These are phyloP conservation scores for Cabera pusaria DNA, from an alignment of 2,888 invertebrate genomes.

Conservation along the genomic window DNA sequence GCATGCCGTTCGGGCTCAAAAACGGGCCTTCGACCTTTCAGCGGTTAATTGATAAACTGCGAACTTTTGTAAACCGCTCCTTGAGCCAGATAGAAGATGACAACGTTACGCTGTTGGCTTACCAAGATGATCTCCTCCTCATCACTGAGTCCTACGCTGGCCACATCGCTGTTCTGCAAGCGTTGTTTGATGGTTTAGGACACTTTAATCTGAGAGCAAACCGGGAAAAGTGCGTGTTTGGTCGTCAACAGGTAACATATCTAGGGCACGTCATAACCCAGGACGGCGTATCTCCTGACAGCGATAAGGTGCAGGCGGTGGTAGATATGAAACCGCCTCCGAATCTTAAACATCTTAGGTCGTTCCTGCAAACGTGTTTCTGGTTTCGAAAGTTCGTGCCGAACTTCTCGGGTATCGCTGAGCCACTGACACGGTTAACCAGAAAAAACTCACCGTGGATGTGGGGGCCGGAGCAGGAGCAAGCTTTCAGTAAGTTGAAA, in stretches of 20 bases:
- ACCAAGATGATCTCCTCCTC: neutral
- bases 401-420: conserved; percentile 24
- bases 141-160: neutral
- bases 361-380: conserved; percentile 29
- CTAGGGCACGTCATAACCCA: too few relatives aligned
- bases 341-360: conserved; percentile 18
- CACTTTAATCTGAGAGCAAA: conserved; percentile 14
- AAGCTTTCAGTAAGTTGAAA: conserved; percentile 18
- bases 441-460: conserved; percentile 23
- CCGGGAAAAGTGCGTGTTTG: conserved; percentile 16
- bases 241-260: conserved; percentile 19
- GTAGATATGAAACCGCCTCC: conserved; percentile 12
- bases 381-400: conserved; percentile 36
- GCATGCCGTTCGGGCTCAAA: too few relatives aligned
- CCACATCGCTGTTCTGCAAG: neutral
- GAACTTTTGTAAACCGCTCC: too few relatives aligned
- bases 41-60: neutral
- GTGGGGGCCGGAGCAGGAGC: conserved; percentile 21
- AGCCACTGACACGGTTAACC: conserved; percentile 24
- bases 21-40: neutral
- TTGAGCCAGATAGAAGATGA: neutral
- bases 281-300: conserved; percentile 28
- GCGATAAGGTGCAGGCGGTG: conserved; percentile 28
- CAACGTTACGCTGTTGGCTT: neutral
- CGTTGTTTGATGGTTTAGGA: neutral